Evolutionary conservation across 2,797 vertebrate species (phyloP).

Genomic region (Hephaestus fuliginosus): DNA sequence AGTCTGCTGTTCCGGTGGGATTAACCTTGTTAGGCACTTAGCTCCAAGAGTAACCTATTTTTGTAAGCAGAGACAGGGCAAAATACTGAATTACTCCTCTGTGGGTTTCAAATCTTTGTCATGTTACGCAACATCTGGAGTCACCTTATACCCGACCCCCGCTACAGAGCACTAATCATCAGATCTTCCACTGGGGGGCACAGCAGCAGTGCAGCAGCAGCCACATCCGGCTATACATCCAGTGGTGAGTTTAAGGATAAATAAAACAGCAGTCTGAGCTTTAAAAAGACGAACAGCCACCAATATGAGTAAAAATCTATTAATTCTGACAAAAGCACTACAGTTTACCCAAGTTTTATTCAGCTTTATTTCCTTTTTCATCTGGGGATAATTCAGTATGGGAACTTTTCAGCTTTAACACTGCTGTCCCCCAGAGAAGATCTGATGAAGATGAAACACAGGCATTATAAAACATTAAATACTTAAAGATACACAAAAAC

Average conservation of each 20-base stretch:
- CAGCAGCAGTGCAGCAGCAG: slow-evolving; percentile 1
- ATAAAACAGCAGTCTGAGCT: background rate
- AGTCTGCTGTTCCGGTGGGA: slow-evolving; percentile 2
- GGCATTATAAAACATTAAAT: background rate
- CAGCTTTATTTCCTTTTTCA: too few species aligned
- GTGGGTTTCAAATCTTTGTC: slow-evolving; percentile 9
- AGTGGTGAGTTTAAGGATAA: background rate
- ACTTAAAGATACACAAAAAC: too few species aligned
- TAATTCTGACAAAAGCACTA: background rate
- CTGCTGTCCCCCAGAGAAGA: too few species aligned
- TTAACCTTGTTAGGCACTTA: slow-evolving; percentile 38
- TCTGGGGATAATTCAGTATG: background rate
- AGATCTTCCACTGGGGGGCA: slow-evolving; percentile 5
- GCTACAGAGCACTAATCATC: background rate
- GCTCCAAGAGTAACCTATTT: slow-evolving; percentile 17
- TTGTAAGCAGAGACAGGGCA: background rate
- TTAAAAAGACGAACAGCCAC: background rate
- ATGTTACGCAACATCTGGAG: slow-evolving; percentile 13
- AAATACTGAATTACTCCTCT: slow-evolving; percentile 7
- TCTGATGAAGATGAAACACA: background rate
- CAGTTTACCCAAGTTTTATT: background rate
- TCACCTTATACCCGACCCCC: background rate
- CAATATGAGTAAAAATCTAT: background rate
- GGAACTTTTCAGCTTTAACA: background rate
- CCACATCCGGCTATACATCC: background rate